phyloP scores from a whole-genome alignment of 2,797 vertebrate genomes.

The Eospalax fontanierii region DNA sequence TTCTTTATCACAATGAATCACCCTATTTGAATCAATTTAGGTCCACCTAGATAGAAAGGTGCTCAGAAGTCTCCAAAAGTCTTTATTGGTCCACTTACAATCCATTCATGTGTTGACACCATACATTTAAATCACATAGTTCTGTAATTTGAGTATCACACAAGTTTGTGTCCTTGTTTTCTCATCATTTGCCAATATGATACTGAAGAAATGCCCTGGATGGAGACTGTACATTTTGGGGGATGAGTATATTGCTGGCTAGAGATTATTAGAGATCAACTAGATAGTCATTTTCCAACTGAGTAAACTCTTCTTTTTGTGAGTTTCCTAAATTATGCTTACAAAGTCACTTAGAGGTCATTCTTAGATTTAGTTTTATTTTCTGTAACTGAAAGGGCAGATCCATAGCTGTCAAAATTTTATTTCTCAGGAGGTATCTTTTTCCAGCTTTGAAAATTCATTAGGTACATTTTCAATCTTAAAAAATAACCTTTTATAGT shows the following conservation, averaged over 20 bases:
- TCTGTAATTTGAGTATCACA: not conserved
- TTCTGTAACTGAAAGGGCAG: conserved; percentile 10
- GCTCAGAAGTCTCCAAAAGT: not conserved
- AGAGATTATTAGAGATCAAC: not conserved
- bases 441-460: conserved; percentile 59
- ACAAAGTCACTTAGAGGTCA: not conserved
- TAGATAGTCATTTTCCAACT: not conserved
- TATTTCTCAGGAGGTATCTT: conserved; percentile 23
- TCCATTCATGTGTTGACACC: not conserved
- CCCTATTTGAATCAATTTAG: not conserved
- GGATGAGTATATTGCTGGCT: not conserved
- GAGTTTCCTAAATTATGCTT: conserved; percentile 19
- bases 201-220: not conserved
- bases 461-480: conserved; percentile 55
- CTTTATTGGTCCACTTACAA: not conserved
- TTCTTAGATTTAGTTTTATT: conserved; percentile 46
- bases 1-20: not conserved
- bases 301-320: not conserved
- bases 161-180: not conserved
- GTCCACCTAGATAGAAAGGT: not conserved
- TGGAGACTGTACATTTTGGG: not conserved
- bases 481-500: conserved; percentile 19
- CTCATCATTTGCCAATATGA: not conserved
- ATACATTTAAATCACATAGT: not conserved
- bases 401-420: not conserved